Conservation (phyloP, 1,140 invertebrate genomes). For the Ceratosolen solmsi region DNA sequence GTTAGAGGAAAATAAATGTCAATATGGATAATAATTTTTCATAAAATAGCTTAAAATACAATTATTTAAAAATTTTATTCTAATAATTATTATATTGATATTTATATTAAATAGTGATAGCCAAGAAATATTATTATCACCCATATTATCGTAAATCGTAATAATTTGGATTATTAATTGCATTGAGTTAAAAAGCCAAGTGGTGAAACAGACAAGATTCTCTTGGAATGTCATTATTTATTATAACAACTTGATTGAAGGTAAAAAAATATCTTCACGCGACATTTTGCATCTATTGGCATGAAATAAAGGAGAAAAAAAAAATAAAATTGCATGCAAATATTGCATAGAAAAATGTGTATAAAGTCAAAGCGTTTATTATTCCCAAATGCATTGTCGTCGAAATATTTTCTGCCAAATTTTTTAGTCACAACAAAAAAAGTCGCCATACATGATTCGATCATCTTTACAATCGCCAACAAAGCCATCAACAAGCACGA, state of each 20-base stretch:
- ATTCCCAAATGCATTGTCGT: not conserved
- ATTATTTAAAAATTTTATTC: not conserved
- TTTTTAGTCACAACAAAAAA: not conserved
- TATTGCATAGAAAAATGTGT: not conserved
- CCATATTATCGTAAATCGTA: too few relatives aligned
- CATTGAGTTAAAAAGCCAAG: too few relatives aligned
- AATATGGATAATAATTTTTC: not conserved
- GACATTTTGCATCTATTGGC: not conserved
- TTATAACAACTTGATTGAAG: not conserved
- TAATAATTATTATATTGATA: too few relatives aligned
- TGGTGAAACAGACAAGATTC: not conserved
- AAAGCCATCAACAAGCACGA: constrained; percentile 1
- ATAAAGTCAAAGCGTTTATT: constrained; percentile 9
- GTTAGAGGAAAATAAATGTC: not conserved
- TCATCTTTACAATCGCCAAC: constrained; percentile 12
- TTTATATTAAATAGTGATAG: too few relatives aligned
- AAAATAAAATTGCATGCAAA: not conserved
- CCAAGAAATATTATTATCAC: too few relatives aligned
- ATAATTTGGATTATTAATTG: too few relatives aligned
- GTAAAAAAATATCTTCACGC: too few relatives aligned
- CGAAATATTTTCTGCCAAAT: not conserved
- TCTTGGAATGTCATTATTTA: not conserved
- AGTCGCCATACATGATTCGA: not conserved
- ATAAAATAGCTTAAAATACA: not conserved
- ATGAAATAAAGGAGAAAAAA: not conserved